Conservation (phyloP, 2,888 invertebrate species). For the Griposia aprilina region DNA sequence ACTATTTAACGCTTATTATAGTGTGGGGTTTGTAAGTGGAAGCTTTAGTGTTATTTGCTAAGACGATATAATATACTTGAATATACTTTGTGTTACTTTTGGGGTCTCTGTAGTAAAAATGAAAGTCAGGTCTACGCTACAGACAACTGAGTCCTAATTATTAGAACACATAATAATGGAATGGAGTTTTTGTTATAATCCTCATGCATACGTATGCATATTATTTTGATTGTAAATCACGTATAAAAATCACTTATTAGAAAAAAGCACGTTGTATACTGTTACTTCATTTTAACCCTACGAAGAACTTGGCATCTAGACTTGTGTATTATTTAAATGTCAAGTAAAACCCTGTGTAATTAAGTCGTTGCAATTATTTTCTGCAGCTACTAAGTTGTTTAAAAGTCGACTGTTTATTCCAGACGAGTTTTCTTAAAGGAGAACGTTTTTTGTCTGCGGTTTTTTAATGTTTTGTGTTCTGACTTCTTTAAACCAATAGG, state of each 20-base stretch:
- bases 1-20: constrained; percentile 47
- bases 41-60: background rate
- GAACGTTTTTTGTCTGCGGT: constrained; percentile 29
- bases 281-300: constrained; percentile 8
- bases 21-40: background rate
- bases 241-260: background rate
- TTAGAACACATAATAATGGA: background rate
- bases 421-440: constrained; percentile 46
- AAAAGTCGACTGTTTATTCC: constrained; percentile 45
- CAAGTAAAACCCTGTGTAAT: constrained; percentile 44
- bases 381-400: constrained; percentile 37
- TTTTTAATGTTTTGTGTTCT: constrained; percentile 28
- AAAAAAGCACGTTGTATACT: constrained; percentile 24
- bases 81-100: background rate
- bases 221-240: constrained; percentile 18
- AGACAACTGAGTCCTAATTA: too few relatives aligned
- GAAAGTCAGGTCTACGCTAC: background rate
- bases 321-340: constrained; percentile 44
- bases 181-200: background rate
- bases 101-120: background rate
- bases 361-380: constrained; percentile 50
- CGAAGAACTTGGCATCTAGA: constrained; percentile 21
- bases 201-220: background rate
- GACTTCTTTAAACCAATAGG: constrained; percentile 15
- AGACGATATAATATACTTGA: background rate